Percentiles rank a stretch among this genome's conserved stretches.
phyloP scores from a whole-genome alignment of 2,888 invertebrate species.

The Machimus atricapillus region DNA sequence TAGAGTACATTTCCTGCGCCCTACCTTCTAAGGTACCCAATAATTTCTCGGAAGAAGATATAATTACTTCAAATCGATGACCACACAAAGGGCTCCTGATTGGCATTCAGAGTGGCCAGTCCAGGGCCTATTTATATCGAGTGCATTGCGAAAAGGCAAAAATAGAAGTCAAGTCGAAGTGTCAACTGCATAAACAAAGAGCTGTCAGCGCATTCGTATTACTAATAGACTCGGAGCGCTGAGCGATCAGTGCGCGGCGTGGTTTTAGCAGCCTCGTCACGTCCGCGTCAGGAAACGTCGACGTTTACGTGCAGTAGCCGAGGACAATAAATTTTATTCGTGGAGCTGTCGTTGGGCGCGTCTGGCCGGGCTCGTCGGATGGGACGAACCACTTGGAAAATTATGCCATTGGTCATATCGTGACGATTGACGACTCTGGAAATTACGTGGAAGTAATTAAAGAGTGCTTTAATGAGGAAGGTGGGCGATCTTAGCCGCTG shows the following conservation, averaged over 20 bases:
- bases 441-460: constrained; percentile 36
- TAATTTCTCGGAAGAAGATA: constrained; percentile 35
- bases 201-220: constrained; percentile 11
- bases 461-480: neutral
- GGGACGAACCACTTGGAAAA: constrained; percentile 25
- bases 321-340: constrained; percentile 34
- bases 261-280: constrained; percentile 18
- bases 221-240: neutral
- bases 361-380: neutral
- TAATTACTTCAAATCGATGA: constrained; percentile 36
- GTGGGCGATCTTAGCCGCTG: neutral
- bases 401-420: constrained; percentile 29
- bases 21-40: neutral
- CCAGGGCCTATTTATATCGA: constrained; percentile 22
- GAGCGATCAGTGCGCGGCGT: neutral
- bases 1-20: neutral
- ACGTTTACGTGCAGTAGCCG: constrained; percentile 28
- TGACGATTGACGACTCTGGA: constrained; percentile 13
- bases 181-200: constrained; percentile 39
- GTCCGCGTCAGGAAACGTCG: constrained; percentile 37
- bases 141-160: constrained; percentile 36
- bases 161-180: constrained; percentile 31
- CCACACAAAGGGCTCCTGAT: constrained; percentile 33
- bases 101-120: neutral
- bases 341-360: neutral